phyloP scores from a whole-genome alignment of 2,888 invertebrate species.

The Drosophila birchii region DNA sequence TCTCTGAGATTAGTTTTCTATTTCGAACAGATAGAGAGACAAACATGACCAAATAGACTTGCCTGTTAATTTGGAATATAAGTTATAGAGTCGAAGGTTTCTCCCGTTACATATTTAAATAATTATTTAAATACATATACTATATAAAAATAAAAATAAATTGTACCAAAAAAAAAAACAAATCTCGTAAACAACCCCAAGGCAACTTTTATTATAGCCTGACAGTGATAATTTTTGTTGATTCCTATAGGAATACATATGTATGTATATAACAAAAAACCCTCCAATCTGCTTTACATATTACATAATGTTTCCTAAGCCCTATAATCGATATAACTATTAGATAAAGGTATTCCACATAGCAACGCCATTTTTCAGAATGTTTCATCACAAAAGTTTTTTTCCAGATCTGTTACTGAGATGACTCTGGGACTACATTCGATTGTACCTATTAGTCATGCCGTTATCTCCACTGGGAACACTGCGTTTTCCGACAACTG shows the following conservation, averaged over 20 bases:
- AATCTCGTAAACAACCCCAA: not conserved
- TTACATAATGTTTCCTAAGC: not conserved
- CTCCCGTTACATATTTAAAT: not conserved
- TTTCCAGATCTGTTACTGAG: conserved; percentile 1
- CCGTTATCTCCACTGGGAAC: conserved; percentile 23
- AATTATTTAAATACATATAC: not conserved
- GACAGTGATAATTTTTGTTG: not conserved
- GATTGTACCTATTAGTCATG: conserved; percentile 63
- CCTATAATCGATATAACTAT: not conserved
- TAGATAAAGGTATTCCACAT: not conserved
- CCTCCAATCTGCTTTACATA: not conserved
- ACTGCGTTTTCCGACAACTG: conserved; percentile 44
- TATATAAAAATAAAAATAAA: not conserved
- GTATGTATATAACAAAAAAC: not conserved
- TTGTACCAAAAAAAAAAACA: not conserved
- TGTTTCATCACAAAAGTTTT: conserved; percentile 13
- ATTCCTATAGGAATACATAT: not conserved
- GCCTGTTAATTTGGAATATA: not conserved
- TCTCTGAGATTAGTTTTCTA: not conserved
- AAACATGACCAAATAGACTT: not conserved
- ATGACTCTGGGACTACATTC: conserved; percentile 1
- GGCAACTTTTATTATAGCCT: not conserved
- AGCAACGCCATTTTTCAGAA: not conserved
- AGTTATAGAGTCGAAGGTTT: not conserved
- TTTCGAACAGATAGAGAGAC: not conserved